These are phyloP conservation scores for Synanceia verrucosa DNA, from an alignment of 2,797 vertebrate species.

Conservation along the genomic window DNA sequence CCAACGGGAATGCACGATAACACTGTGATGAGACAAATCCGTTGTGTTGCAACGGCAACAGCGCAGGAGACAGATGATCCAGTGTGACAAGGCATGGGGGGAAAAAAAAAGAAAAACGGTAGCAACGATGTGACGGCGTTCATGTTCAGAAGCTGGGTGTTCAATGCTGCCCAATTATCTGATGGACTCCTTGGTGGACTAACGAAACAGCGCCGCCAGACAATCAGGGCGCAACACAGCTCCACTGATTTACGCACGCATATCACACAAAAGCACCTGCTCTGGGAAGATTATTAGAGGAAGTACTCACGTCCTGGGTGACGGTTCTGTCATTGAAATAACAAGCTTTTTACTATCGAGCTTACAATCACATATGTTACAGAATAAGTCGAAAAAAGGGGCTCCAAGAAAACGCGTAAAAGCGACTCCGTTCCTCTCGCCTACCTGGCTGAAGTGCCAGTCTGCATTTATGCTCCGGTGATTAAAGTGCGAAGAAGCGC, in stretches of 20 bases:
- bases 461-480: not conserved
- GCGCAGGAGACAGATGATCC: constrained; percentile 44
- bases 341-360: not conserved
- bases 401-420: not conserved
- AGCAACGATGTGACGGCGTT: constrained; percentile 24
- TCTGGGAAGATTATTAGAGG: constrained; percentile 78
- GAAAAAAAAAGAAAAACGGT: not conserved
- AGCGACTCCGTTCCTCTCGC: constrained; percentile 18
- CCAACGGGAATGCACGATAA: constrained; percentile 52
- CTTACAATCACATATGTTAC: not conserved
- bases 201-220: constrained; percentile 83
- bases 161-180: constrained; percentile 58
- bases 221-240: constrained; percentile 70
- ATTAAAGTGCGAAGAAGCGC: constrained; percentile 37
- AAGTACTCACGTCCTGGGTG: constrained; percentile 55
- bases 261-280: constrained; percentile 80
- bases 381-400: not conserved
- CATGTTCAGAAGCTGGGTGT: constrained; percentile 45
- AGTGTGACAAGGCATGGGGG: constrained; percentile 35
- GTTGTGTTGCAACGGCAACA: constrained; percentile 42
- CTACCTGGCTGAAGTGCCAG: constrained; percentile 20
- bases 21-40: constrained; percentile 63
- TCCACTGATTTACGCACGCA: constrained; percentile 77
- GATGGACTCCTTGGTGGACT: constrained; percentile 77
- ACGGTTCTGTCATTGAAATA: constrained; percentile 68